phyloP scores from a whole-genome alignment of 2,113 vertebrate species.

The Gallinago media region DNA sequence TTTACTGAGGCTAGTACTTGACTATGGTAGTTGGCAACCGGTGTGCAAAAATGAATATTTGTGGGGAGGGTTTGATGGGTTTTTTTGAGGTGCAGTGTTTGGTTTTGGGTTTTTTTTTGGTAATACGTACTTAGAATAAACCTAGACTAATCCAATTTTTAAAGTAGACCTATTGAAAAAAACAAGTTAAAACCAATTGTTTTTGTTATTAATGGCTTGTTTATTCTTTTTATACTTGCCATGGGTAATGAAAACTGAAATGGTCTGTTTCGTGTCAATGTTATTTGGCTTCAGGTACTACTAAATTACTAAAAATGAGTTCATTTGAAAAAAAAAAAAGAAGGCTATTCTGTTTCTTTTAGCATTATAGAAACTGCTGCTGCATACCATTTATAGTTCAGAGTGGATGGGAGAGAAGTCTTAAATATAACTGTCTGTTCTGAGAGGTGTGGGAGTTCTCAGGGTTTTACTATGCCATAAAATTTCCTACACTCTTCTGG shows the following conservation, averaged over 20 bases:
- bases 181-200: accelerated
- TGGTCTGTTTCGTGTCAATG: not conserved
- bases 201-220: not conserved
- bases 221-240: not conserved
- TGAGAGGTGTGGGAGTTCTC: not conserved
- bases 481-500: not conserved
- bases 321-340: not conserved
- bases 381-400: not conserved
- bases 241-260: not conserved
- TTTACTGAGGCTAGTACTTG: not conserved
- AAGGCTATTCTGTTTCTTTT: not conserved
- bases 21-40: not conserved
- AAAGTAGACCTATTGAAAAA: not conserved
- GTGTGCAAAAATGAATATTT: not conserved
- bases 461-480: not conserved
- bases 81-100: not conserved
- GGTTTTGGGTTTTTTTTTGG: accelerated
- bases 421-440: not conserved
- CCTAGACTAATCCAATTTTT: not conserved
- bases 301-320: not conserved
- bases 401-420: not conserved
- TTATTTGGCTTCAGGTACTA: not conserved
- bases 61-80: not conserved
- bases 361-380: not conserved
- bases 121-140: not conserved